Conservation (phyloP, 2,797 vertebrate genomes). For the Mormyrops boulengeri region DNA sequence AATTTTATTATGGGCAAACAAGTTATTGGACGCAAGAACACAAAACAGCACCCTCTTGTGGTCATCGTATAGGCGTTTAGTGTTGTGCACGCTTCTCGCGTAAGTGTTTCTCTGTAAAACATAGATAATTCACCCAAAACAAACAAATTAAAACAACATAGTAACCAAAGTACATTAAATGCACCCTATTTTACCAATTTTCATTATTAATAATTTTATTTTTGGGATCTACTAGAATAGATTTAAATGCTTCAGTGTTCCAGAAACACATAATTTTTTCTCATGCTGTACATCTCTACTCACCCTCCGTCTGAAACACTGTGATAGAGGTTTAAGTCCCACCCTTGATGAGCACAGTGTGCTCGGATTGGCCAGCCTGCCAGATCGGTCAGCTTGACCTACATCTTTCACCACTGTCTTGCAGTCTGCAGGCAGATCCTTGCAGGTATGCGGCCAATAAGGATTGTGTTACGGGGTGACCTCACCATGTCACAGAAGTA, state of each 20-base stretch:
- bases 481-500: neutral
- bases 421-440: neutral
- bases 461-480: neutral
- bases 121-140: neutral
- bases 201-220: neutral
- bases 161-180: neutral
- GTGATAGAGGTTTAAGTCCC: neutral
- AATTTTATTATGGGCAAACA: neutral
- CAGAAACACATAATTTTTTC: neutral
- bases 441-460: neutral
- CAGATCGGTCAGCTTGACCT: neutral
- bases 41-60: neutral
- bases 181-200: neutral
- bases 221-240: neutral
- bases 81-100: neutral
- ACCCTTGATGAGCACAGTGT: neutral
- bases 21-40: neutral
- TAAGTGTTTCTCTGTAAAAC: neutral
- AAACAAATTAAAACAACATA: neutral
- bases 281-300: neutral
- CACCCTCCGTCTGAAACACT: neutral
- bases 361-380: neutral
- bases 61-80: neutral
- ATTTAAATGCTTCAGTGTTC: neutral
- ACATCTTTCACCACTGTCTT: neutral